Conservation (phyloP, 2,113 vertebrate genomes). For the Aplodontia rufa region DNA sequence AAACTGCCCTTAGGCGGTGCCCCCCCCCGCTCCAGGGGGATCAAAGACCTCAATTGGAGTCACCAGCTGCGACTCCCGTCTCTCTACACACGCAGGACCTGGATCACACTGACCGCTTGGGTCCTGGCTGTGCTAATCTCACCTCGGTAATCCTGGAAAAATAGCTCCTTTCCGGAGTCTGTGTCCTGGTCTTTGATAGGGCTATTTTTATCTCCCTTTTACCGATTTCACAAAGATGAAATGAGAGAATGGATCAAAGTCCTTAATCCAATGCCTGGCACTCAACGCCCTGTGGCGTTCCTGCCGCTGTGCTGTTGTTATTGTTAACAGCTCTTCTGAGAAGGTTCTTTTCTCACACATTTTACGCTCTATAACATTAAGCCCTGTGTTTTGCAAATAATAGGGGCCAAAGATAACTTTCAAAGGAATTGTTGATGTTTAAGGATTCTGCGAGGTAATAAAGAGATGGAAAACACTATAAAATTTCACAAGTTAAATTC, state of each 20-base stretch:
- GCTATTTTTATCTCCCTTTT: background rate
- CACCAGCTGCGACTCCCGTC: too few species aligned
- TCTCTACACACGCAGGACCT: too few species aligned
- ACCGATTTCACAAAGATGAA: background rate
- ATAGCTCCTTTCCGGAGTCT: background rate
- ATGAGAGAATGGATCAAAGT: background rate
- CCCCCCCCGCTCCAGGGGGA: too few species aligned
- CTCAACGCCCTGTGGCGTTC: background rate
- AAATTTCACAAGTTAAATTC: background rate
- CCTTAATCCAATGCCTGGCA: background rate
- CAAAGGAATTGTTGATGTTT: background rate
- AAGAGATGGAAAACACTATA: background rate
- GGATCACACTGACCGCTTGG: too few species aligned
- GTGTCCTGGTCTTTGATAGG: background rate
- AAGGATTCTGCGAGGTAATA: background rate
- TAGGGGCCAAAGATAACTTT: background rate
- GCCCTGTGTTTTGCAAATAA: background rate
- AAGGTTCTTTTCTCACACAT: background rate
- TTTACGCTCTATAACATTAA: background rate
- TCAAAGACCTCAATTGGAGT: too few species aligned
- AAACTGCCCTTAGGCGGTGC: too few species aligned
- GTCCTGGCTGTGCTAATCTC: background rate
- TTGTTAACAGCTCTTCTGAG: background rate
- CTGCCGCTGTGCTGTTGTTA: background rate
- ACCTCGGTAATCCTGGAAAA: background rate